Base-by-base conservation (phyloP, 2,888 invertebrate genomes). In the Heliothis peltigera region DNA sequence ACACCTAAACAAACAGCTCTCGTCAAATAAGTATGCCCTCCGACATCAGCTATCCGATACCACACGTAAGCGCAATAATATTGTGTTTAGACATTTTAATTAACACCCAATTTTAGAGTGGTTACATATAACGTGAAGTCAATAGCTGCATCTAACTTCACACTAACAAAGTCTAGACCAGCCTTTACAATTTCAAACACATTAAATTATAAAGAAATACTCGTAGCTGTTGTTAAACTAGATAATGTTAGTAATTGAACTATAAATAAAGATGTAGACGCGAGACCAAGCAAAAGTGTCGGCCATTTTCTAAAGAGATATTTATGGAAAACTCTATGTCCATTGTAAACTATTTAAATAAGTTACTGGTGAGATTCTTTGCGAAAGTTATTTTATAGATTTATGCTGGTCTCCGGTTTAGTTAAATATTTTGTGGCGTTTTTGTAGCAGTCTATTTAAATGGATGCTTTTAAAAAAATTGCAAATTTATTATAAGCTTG, bases 211-310 rank as follows among this genome's bases (percentile, higher is more conserved):
- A 72, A 69, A 67, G 64, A 68, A 80, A 80, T 71, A 70, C 63
- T 56, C 61, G 22, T 59, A 42, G 63, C 56, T 42, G 68, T 65
- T 69, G 52, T 56, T 55, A 61, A 64, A 56, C 64, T 42, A 66
- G 61, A 75, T 79, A 79, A 76, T 67, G 60, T 43, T 46, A 43
- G 64, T 81, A 80, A 81, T 75, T 75, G 79, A 71, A 65, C 76
- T 22, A 81, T 80, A 80, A 80, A 80, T 81, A 81, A 81, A 56
- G 49, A 53, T 59, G 55, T 60, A 71, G 54, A 53, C 22, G 52
- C 49, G 22, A 63, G 25, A 44, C 59, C 64, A 51, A 64, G 49
- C 61, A 64, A 52, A 80, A 68, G 32, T 70, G 55, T 66, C 62
- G 17, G 19, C 67, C 43, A 64, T 58, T 53, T 43, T 46, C 49